phyloP scores from a whole-genome alignment of 2,113 vertebrate species.

The Tachysurus fulvidraco region DNA sequence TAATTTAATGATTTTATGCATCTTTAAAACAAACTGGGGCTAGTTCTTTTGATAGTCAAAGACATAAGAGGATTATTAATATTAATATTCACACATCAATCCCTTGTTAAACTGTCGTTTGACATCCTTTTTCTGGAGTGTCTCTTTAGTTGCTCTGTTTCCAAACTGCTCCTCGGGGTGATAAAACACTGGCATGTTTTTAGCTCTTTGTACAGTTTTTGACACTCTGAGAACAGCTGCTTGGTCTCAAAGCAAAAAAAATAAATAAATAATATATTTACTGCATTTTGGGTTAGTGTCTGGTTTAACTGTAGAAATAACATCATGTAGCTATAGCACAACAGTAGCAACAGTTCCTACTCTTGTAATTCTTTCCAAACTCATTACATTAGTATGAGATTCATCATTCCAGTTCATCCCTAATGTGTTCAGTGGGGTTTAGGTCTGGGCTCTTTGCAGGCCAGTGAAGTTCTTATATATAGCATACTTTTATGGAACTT shows the following conservation, averaged over 20 bases:
- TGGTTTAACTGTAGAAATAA: neutral
- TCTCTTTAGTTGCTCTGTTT: neutral
- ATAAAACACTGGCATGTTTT: neutral
- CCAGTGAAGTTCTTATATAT: neutral
- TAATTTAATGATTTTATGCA: neutral
- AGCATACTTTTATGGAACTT: neutral
- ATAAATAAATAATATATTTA: neutral
- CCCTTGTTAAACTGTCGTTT: constrained; percentile 20
- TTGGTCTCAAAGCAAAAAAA: neutral
- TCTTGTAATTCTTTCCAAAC: neutral
- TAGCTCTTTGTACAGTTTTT: neutral
- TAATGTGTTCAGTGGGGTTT: neutral
- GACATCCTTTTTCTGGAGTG: constrained; percentile 8
- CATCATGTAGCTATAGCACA: neutral
- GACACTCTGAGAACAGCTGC: neutral
- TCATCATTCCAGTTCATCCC: neutral
- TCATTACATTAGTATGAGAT: neutral
- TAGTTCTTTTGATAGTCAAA: constrained; percentile 17
- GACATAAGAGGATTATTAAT: constrained; percentile 2
- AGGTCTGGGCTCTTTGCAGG: neutral
- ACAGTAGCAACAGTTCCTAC: neutral
- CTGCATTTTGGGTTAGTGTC: neutral
- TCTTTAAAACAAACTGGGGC: neutral
- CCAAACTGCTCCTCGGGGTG: neutral
- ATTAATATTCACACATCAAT: constrained; percentile 25